Conservation (phyloP, 2,888 invertebrate species). For the Monopis laevigella region DNA sequence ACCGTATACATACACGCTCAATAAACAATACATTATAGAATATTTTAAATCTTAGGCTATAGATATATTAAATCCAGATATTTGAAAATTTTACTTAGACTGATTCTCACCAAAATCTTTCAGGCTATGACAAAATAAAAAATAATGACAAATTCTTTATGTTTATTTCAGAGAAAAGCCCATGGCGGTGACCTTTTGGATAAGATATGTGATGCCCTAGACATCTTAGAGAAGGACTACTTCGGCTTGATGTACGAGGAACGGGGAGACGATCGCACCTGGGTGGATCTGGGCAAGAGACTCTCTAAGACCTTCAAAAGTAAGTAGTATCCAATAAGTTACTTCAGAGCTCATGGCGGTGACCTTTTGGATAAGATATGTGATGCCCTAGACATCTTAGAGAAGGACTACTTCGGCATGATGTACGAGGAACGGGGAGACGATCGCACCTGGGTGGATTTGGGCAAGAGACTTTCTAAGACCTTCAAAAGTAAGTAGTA, state of each 20-base stretch:
- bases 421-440: slow-evolving; percentile 86
- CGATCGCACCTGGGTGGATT: slow-evolving; percentile 87
- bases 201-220: slow-evolving; percentile 86
- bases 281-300: slow-evolving; percentile 90
- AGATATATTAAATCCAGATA: too few species aligned
- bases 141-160: too few species aligned
- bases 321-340: slow-evolving; percentile 39
- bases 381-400: slow-evolving; percentile 84
- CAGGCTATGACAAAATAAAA: slow-evolving; percentile 21
- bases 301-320: slow-evolving; percentile 90
- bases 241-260: slow-evolving; percentile 90
- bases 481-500: slow-evolving; percentile 87
- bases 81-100: neutral
- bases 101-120: too few species aligned
- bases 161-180: slow-evolving; percentile 83
- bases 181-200: slow-evolving; percentile 88
- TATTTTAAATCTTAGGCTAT: too few species aligned
- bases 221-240: slow-evolving; percentile 91
- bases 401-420: slow-evolving; percentile 94
- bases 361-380: slow-evolving; percentile 90
- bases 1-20: too few species aligned
- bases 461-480: slow-evolving; percentile 87
- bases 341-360: slow-evolving; percentile 30
- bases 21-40: too few species aligned
- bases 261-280: slow-evolving; percentile 81